Percentiles rank a stretch among this genome's conserved stretches.
Evolutionary conservation across 35 echinoderm and acorn worm species (phyloP).

Genomic region (Patiria miniata): DNA sequence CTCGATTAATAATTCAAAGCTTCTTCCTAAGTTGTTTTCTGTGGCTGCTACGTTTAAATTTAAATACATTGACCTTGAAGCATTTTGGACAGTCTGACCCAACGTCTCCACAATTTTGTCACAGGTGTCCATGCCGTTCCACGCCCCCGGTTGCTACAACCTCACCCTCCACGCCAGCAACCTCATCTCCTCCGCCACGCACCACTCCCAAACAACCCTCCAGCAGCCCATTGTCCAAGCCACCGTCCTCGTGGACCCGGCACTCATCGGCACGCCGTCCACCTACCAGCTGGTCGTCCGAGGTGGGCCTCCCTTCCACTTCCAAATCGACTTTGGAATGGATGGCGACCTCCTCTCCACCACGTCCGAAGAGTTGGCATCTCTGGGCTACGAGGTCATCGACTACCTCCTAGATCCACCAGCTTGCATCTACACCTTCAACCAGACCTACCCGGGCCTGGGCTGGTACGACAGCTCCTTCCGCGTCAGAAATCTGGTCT

Average conservation of each 20-base stretch:
- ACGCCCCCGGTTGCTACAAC: constrained; percentile 71
- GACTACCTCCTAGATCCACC: background rate
- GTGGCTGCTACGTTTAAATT: too few relatives aligned
- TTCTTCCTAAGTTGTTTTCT: too few relatives aligned
- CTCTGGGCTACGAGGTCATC: background rate
- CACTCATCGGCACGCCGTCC: constrained; percentile 52
- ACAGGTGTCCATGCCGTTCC: constrained; percentile 63
- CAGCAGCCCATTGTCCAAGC: constrained; percentile 72
- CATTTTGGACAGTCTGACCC: too few relatives aligned
- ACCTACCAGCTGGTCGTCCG: constrained; percentile 48
- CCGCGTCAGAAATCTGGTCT: constrained; percentile 66
- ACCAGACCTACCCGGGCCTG: constrained; percentile 49
- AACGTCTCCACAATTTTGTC: background rate
- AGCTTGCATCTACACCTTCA: constrained; percentile 42
- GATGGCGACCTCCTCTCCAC: constrained; percentile 37
- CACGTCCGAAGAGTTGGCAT: constrained; percentile 23
- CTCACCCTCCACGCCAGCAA: constrained; percentile 76
- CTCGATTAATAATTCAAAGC: too few relatives aligned
- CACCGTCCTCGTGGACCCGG: constrained; percentile 40
- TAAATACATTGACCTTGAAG: too few relatives aligned
- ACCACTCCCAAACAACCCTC: constrained; percentile 54
- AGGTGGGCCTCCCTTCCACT: constrained; percentile 64
- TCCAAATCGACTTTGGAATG: constrained; percentile 62
- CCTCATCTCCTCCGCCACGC: constrained; percentile 36
- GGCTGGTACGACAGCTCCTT: constrained; percentile 64